Base-by-base conservation (phyloP, 1,140 invertebrate genomes). In the Tyrophagus putrescentiae region DNA sequence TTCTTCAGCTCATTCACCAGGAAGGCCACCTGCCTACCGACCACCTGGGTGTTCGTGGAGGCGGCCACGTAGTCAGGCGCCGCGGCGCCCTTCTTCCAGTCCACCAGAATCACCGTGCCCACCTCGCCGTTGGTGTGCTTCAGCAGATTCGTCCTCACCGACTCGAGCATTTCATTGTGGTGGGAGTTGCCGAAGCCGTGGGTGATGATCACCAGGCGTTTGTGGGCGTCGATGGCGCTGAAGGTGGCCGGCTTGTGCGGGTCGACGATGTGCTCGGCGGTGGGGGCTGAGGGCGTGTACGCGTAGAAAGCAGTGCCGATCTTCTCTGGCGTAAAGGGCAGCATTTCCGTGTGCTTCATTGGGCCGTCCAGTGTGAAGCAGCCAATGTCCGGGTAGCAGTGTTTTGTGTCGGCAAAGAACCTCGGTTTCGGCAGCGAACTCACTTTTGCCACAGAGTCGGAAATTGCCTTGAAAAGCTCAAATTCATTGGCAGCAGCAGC, bases 361-460 rank as follows among this genome's bases (percentile, higher is more conserved):
- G 67, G 68, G 18, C 57, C 52, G 6, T 56, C 64, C 3, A 65
- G 68, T 42, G 60, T 64, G 60, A 71, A 72, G 64, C 72, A 72
- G 1, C 72, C 72, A 1, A 72, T 57, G 21, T 68, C 67, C 18
- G 59, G 65, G 57, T 72, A 73, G 58, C 72, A 73, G n/a, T n/a
- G n/a, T n/a, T n/a, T n/a, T n/a, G n/a, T n/a, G n/a, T n/a, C n/a
- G n/a, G n/a, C n/a, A n/a, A n/a, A n/a, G n/a, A n/a, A n/a, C n/a
- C n/a, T n/a, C n/a, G n/a, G n/a, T n/a, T n/a, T n/a, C n/a, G n/a
- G n/a, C n/a, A n/a, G n/a, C n/a, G n/a, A n/a, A n/a, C n/a, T n/a
- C n/a, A n/a, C n/a, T n/a, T n/a, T n/a, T n/a, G n/a, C n/a, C n/a
- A n/a, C n/a, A n/a, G n/a, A n/a, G n/a, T n/a, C n/a, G n/a, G n/a